phyloP scores from a whole-genome alignment of 53 echinoderm and acorn worm species.

The Antedon mediterranea region DNA sequence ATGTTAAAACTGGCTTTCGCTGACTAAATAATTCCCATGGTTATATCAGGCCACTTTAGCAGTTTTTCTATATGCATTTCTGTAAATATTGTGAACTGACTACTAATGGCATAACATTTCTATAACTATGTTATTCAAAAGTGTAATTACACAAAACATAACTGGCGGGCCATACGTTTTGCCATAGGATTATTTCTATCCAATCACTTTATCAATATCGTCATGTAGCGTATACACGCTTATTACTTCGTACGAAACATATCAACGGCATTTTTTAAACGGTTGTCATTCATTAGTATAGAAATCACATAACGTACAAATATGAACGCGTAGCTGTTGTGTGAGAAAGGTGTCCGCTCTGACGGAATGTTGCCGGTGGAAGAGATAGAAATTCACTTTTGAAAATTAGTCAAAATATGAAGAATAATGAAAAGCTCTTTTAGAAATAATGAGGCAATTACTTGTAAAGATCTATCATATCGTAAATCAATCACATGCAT shows the following conservation, averaged over 20 bases:
- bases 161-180: not conserved
- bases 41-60: not conserved
- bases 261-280: not conserved
- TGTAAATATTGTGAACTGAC: not conserved
- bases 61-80: not conserved
- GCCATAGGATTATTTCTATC: not conserved
- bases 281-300: not conserved
- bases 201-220: not conserved
- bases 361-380: not conserved
- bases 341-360: not conserved
- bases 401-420: not conserved
- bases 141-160: not conserved
- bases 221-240: not conserved
- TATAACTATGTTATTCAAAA: not conserved
- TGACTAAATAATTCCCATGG: conserved; percentile 1
- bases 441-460: not conserved
- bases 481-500: not conserved
- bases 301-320: not conserved
- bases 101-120: not conserved
- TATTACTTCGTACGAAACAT: not conserved
- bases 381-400: not conserved
- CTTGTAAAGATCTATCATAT: not conserved
- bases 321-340: not conserved
- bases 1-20: not conserved
- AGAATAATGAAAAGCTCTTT: not conserved